Base-by-base conservation (phyloP, 1,140 invertebrate species). In the Hylyphantes graminicola region DNA sequence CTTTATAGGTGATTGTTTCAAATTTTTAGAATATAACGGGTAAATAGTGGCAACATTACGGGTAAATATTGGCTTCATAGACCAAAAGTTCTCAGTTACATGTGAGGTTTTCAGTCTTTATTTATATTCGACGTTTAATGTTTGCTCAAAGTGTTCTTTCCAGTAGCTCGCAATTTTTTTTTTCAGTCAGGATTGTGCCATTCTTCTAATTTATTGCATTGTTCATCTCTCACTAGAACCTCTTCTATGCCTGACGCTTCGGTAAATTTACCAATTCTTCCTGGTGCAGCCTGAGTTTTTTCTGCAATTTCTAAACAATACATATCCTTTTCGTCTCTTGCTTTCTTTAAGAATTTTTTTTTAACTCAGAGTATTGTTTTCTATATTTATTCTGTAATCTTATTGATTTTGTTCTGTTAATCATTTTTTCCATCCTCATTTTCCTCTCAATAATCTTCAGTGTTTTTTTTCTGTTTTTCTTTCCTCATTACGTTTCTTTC, bases 241-340 rank as follows among this genome's bases (percentile, higher is more conserved):
- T 13, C 8, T 59, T 13, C 5, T 59, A 5, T 0, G 57, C n/a
- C n/a, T 59, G 11, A 59, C n/a, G 0, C 12, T n/a, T 9, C 11
- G 57, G 57, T 59, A 59, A 59, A 12, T 65, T 11, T 65, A 12
- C 57, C n/a, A 59, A 59, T 59, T 59, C 57, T 59, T 59, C n/a
- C 57, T 7, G 57, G 5, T 13, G 57, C 57, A 13, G 4, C n/a
- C 57, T 59, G 57, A 7, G 57, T 9, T n/a, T 59, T 9, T 13
- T 12, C 57, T 5, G 57, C 57, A 9, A 59, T 12, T 59, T 12
- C 57, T 59, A 7, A 4, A 59, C 11, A 59, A 9, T 13, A 59
- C 57, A 13, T n/a, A 7, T 9, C 11, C 57, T 59, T 59, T 7
- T 35, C 35, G 1, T 35, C 5, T 61, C 57, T 61, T 61, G 57